Base-by-base conservation (phyloP, 1,140 invertebrate species). In the Stratiolaelaps scimitus region DNA sequence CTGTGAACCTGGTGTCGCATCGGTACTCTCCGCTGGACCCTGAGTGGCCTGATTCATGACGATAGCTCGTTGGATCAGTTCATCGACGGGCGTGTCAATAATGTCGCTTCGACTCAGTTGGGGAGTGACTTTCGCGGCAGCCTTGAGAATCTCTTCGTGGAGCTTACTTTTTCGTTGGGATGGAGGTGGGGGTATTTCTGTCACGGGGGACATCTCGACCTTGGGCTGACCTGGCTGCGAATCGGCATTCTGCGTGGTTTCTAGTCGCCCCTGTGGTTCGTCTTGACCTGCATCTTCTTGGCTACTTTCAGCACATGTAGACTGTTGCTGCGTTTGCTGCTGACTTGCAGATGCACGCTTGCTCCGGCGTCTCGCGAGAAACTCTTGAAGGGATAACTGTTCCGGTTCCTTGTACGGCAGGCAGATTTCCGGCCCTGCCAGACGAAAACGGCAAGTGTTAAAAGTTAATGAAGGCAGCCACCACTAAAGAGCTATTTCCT, bases 361-460 rank as follows among this genome's bases (percentile, higher is more conserved):
- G 53, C 53, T 60, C 5, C 53, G 53, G 34, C 53, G 53, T 26
- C 53, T 60, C 23, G 53, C 53, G 2, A 60, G 53, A 10, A 60
- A 60, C 53, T 60, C 53, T 26, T 26, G 13, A 15, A 60, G 34
- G 17, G 53, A 60, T 15, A 60, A 34, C 53, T 60, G 53, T 23
- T 60, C 53, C 26, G 53, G 53, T 26, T 60, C n/a, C 26, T 60
- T 60, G 20, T 60, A 60, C 23, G 53, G 53, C 13, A 60, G 53
- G 17, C 17, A 20, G 26, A 60, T 60, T 60, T 60, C 53, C 6
- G 53, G 53, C 26, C 53, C 53, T 60, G 53, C 34, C 4, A 60
- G 15, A 10, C 53, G 2, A 5, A 2, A 60, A 26, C n/a, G 10
- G 4, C 23, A 60, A 1, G 15, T 17, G 1, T n/a, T 26, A 15